Base-by-base conservation (phyloP, 2,797 vertebrate species). In the Nannoperca australis region DNA sequence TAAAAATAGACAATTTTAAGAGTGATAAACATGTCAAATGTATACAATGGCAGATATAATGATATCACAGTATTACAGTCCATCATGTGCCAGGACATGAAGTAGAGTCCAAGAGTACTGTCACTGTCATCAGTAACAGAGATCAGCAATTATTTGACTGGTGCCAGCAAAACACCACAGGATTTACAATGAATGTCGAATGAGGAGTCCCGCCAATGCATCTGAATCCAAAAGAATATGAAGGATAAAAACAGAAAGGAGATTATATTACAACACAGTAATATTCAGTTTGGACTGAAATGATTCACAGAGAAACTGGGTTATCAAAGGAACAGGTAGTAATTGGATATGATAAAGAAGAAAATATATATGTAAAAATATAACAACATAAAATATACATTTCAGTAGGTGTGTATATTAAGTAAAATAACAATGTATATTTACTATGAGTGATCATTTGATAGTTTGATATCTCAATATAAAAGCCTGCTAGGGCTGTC, bases 381-480 rank as follows among this genome's bases (percentile, higher is more conserved):
- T 13, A 30, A 15, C 36, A 7, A 9, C 1, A 38, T 2, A 10
- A 13, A 20, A 47, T 3, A n/a, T 49, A 13, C 24, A 27, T 11
- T 32, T 22, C n/a, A 47, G 17, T 2, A 47, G 20, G 18, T 50
- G 49, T 9, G 24, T 22, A 15, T 10, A 59, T 38, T 15, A 34
- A 51, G 3, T 32, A 20, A 30, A 20, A 32, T 40, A 10, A 24
- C 4, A 15, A 45, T 30, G 11, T 47, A 13, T 12, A 0, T 47
- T 24, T 7, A 22, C 10, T 34, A 34, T 2, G 0, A 22, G 17
- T 24, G n/a, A 24, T 42, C 27, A 61, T 74, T 63, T 68, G 30
- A 56, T 70, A 53, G 53, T 56, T 73, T 58, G 40, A 64, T 58
- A 55, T 67, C 27, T 61, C 22, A 24, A 3, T 81, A 32, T 15